These are phyloP conservation scores for Bellardia bayeri DNA, from an alignment of 2,888 invertebrate species.

Conservation along the genomic window DNA sequence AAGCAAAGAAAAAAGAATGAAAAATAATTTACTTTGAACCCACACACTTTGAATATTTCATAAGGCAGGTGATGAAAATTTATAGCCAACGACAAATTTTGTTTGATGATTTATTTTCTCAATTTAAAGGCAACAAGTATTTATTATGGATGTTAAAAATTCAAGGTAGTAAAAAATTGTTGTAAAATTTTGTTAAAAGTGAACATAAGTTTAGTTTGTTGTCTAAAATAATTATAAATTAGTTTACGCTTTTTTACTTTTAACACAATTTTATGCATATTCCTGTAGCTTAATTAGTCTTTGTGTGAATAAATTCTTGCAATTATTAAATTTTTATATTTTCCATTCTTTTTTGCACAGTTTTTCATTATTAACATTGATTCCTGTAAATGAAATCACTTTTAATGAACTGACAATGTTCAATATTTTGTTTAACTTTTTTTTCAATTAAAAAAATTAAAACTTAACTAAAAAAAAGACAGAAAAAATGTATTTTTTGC, in stretches of 20 bases:
- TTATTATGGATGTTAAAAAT: no score
- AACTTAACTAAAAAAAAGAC: no score
- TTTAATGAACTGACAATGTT: slow-evolving; percentile 65
- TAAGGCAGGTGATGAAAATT: slow-evolving; percentile 30
- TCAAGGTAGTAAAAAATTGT: no score
- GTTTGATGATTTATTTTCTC: slow-evolving; percentile 18
- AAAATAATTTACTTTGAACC: slow-evolving; percentile 8
- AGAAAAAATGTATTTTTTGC: no score
- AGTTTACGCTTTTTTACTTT: no score
- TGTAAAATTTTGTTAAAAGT: no score
- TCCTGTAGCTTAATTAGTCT: neutral
- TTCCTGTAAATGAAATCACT: slow-evolving; percentile 19
- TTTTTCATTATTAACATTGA: no score
- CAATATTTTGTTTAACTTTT: slow-evolving; percentile 60
- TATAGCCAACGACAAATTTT: neutral
- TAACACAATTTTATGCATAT: no score
- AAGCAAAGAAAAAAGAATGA: neutral
- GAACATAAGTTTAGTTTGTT: no score
- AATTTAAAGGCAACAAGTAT: neutral
- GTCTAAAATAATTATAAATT: no score
- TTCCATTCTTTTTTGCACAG: neutral
- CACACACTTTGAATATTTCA: neutral
- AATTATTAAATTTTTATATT: neutral
- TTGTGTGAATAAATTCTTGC: neutral
- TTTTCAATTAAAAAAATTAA: no score